phyloP scores from a whole-genome alignment of 2,888 invertebrate species.

The Sphaeridia pumilis region DNA sequence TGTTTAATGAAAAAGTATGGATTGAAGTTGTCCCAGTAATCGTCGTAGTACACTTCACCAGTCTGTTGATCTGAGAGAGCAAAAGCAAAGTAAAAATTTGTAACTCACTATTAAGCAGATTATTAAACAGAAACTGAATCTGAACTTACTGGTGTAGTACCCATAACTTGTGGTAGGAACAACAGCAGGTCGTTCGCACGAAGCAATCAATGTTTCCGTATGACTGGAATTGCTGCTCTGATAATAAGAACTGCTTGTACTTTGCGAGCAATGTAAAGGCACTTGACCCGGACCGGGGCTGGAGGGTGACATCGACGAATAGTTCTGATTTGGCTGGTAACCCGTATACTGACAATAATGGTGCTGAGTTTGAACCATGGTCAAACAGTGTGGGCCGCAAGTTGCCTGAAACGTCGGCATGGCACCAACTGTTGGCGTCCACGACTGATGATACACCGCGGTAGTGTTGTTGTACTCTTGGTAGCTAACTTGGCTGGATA shows the following conservation, averaged over 20 bases:
- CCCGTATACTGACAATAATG: constrained; percentile 19
- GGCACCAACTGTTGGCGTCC: not conserved
- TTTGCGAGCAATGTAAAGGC: constrained; percentile 14
- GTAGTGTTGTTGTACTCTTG: not conserved
- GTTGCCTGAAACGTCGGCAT: not conserved
- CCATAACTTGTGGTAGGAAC: constrained; percentile 18
- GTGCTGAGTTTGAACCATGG: not conserved
- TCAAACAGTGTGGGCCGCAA: not conserved
- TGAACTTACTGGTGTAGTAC: constrained; percentile 27
- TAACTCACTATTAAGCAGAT: not conserved
- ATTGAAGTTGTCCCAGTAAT: constrained; percentile 70
- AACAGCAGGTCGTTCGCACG: constrained; percentile 19
- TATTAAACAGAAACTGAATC: not conserved
- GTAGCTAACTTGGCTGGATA: not conserved
- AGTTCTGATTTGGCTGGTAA: constrained; percentile 19
- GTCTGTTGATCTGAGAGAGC: constrained; percentile 21
- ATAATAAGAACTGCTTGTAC: too few species aligned
- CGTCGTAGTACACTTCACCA: constrained; percentile 39
- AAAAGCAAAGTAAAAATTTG: constrained; percentile 4
- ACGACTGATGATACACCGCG: not conserved
- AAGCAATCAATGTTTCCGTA: constrained; percentile 16
- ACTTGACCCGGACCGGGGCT: constrained; percentile 12
- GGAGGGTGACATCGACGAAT: constrained; percentile 4
- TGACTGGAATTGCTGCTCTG: not conserved
- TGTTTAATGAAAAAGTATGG: constrained; percentile 85